Base-by-base conservation (phyloP, 2,888 invertebrate genomes). In the Cheilosia soror region DNA sequence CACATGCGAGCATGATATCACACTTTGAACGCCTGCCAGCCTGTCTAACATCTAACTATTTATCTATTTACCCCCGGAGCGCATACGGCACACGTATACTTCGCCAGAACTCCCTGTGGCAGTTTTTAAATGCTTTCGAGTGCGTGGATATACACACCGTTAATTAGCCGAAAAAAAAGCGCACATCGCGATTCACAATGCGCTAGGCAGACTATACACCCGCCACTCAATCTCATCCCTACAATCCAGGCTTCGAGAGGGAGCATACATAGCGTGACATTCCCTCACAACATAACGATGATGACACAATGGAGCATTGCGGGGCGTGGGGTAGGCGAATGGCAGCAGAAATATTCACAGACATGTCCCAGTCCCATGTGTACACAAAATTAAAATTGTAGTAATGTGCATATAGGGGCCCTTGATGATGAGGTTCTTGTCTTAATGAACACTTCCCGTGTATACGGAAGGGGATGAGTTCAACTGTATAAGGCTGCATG, bases 91-190 rank as follows among this genome's bases (percentile, higher is more conserved):
- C 77, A 71, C 65, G 77, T 65, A 65, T 33, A 9, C 15, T 42
- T 9, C 11, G 33, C 44, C 53, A 27, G 40, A 40, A 42, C 55
- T 73, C 72, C 83, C 49, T 6, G 20, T 33, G 72, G 66, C 62
- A 55, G 31, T 83, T 66, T 77, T 82, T 71, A 72, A 78, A 73
- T 72, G 78, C 62, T 78, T 83, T 72, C 51, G 58, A 72, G 77
- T 77, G 53, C 60, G 66, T 9, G 44, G 62, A 1, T 9, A 37
- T 37, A 72, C 47, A 58, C 49, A 44, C 29, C 60, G 53, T 68
- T 83, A 83, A 83, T 83, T 83, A 83, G 78, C 66, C 29, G 9
- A 51, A 51, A 51, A 51, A 69, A 82, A 77, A 77, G 65, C 13
- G 44, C 66, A 82, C 63, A 76, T 68, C 75, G 51, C 63, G 47